phyloP scores from a whole-genome alignment of 2,888 invertebrate species.

The Drosophila mimica region DNA sequence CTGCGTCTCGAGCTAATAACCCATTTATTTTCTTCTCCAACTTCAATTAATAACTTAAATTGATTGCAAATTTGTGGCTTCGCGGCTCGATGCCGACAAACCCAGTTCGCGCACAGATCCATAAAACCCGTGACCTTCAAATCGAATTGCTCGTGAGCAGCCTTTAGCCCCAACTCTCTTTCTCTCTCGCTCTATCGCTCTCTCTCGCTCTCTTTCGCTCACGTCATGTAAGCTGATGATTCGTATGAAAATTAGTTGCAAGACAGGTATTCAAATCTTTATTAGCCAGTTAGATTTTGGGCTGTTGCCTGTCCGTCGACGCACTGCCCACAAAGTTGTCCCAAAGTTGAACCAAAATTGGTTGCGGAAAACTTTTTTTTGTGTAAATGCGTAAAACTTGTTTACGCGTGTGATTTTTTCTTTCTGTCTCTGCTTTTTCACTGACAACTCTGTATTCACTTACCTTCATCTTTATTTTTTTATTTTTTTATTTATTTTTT shows the following conservation, averaged over 20 bases:
- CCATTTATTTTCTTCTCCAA: slow-evolving; percentile 16
- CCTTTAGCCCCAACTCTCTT: slow-evolving; percentile 8
- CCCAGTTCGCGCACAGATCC: slow-evolving; percentile 1
- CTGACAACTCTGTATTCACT: slow-evolving; percentile 40
- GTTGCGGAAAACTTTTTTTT: slow-evolving; percentile 66
- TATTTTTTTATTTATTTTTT: neutral
- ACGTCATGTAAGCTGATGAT: slow-evolving; percentile 29
- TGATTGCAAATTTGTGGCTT: slow-evolving; percentile 36
- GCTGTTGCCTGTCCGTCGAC: slow-evolving; percentile 4
- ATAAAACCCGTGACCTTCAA: slow-evolving; percentile 43
- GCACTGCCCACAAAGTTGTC: slow-evolving; percentile 46
- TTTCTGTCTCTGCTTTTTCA: slow-evolving; percentile 21
- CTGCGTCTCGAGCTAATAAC: slow-evolving; percentile 17
- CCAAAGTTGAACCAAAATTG: slow-evolving; percentile 45
- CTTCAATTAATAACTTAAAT: slow-evolving; percentile 49
- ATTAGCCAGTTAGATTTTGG: slow-evolving; percentile 37
- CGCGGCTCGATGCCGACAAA: neutral
- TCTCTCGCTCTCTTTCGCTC: neutral
- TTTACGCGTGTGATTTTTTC: slow-evolving; percentile 59
- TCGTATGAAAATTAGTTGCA: slow-evolving; percentile 47
- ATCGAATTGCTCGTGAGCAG: slow-evolving; percentile 29
- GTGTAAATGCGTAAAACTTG: slow-evolving; percentile 80
- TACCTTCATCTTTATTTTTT: neutral
- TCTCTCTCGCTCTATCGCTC: neutral
- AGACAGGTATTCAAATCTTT: slow-evolving; percentile 43